phyloP scores from a whole-genome alignment of 2,888 invertebrate genomes.

The Lamellibrachia columna region DNA sequence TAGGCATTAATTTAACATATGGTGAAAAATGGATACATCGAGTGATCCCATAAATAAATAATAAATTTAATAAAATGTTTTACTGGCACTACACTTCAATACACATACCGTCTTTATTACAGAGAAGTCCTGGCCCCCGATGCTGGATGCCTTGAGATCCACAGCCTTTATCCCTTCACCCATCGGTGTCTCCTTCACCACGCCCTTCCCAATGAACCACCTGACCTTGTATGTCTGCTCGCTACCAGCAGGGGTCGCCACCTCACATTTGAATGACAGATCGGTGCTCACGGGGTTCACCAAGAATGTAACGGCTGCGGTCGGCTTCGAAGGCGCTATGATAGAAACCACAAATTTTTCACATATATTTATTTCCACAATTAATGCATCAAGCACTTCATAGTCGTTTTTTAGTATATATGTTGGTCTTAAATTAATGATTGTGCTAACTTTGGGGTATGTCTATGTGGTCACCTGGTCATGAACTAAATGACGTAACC shows the following conservation, averaged over 20 bases:
- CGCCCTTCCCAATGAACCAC: background rate
- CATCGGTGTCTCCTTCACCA: background rate
- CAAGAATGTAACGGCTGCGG: background rate
- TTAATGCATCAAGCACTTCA: background rate
- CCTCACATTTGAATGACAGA: background rate
- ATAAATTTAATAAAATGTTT: too few species aligned
- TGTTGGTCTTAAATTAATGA: too few species aligned
- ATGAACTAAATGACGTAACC: too few species aligned
- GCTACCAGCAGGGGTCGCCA: background rate
- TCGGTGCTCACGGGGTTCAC: background rate
- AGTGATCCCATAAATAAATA: too few species aligned
- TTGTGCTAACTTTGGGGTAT: too few species aligned
- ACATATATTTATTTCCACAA: background rate
- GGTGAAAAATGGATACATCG: too few species aligned
- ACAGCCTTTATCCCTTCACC: background rate
- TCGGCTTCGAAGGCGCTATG: background rate
- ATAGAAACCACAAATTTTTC: background rate
- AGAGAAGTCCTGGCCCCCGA: background rate
- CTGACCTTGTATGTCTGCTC: background rate
- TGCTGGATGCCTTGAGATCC: background rate
- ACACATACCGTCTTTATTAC: background rate
- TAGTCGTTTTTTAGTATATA: too few species aligned
- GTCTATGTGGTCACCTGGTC: too few species aligned
- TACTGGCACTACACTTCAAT: background rate
- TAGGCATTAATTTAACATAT: too few species aligned